Conservation (phyloP, 1,140 invertebrate species). For the Penaeus vannamei region DNA sequence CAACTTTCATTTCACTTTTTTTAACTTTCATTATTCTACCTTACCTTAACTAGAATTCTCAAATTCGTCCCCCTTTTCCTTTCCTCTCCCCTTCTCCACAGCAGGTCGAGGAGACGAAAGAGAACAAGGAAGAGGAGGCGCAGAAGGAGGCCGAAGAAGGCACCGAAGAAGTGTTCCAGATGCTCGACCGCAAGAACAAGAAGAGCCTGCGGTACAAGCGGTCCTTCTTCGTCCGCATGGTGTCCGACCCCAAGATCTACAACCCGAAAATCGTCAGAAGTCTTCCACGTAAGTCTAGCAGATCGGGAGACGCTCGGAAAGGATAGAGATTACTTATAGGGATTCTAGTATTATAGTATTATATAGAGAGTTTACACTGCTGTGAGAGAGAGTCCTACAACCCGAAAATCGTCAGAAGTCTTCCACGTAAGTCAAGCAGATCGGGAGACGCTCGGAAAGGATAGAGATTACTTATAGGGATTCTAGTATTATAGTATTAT, state of each 20-base stretch:
- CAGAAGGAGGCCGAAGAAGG: constrained; percentile 67
- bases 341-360: too few relatives aligned
- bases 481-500: too few relatives aligned
- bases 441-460: too few relatives aligned
- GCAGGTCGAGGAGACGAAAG: constrained; percentile 62
- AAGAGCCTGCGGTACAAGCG: constrained; percentile 89
- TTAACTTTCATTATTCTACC: background rate
- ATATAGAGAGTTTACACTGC: too few relatives aligned
- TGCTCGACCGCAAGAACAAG: constrained; percentile 74
- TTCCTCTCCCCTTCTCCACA: background rate
- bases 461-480: too few relatives aligned
- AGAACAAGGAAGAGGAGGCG: constrained; percentile 67
- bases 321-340: too few relatives aligned
- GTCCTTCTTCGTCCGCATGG: constrained; percentile 97
- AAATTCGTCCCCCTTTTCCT: background rate
- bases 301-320: too few relatives aligned
- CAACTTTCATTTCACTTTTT: background rate
- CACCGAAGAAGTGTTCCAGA: constrained; percentile 70
- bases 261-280: constrained; percentile 88
- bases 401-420: constrained; percentile 84
- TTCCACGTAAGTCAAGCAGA: constrained; percentile 70
- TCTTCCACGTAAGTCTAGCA: constrained; percentile 71
- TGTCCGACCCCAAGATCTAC: constrained; percentile 93
- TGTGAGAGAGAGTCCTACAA: too few relatives aligned
- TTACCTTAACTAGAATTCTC: background rate